Percentiles rank a stretch among this genome's conserved stretches.
phyloP scores from a whole-genome alignment of 2,113 vertebrate species.

The Panthera leo region DNA sequence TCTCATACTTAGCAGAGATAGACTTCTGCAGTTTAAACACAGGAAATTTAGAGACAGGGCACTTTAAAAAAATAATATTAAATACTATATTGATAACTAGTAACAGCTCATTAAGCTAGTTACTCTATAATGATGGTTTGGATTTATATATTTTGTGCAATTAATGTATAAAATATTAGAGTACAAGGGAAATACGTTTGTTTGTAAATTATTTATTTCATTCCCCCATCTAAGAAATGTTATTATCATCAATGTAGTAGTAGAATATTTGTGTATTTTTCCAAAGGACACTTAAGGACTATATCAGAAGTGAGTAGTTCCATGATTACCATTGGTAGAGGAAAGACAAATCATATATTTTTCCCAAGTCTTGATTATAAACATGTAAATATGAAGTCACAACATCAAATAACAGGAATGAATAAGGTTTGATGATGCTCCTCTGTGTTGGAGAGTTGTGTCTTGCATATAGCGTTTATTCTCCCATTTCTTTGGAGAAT shows the following conservation, averaged over 20 bases:
- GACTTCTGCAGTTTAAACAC: not conserved
- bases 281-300: not conserved
- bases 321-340: not conserved
- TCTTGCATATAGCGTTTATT: not conserved
- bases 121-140: not conserved
- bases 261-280: not conserved
- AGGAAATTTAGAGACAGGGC: not conserved
- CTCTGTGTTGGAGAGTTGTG: not conserved
- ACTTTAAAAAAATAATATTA: not conserved
- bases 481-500: not conserved
- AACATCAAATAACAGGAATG: not conserved
- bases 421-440: not conserved
- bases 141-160: not conserved
- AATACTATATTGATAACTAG: not conserved
- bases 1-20: not conserved
- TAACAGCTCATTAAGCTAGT: not conserved
- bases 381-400: not conserved
- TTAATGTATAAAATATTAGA: conserved; percentile 8
- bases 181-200: not conserved
- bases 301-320: not conserved
- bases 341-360: not conserved
- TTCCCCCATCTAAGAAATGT: not conserved
- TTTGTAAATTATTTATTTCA: not conserved
- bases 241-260: not conserved
- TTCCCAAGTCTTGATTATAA: not conserved